Evolutionary conservation across 1,140 invertebrate genomes (phyloP).

Genomic region (Drosophila kikkawai): DNA sequence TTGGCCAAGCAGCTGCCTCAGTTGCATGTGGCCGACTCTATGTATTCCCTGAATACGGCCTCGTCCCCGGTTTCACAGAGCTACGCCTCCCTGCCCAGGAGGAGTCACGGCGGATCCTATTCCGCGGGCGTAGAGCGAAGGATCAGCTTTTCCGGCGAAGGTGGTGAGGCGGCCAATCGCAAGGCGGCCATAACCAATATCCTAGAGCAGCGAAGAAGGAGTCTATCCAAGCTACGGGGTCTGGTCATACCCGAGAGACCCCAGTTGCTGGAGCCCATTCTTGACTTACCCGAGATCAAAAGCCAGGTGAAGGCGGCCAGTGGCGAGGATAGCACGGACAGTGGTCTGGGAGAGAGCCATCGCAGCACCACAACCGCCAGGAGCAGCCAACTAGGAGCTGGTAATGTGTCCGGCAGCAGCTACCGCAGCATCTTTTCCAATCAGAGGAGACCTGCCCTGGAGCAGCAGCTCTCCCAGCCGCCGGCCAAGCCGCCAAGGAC

Average conservation of each 20-base stretch:
- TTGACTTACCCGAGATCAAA: constrained; percentile 93
- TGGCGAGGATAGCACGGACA: constrained; percentile 75
- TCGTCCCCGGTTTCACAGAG: constrained; percentile 38
- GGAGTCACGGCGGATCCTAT: constrained; percentile 67
- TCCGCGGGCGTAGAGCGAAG: constrained; percentile 85
- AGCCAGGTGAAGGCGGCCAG: constrained; percentile 86
- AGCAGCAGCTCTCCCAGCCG: constrained; percentile 67
- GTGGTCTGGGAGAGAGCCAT: constrained; percentile 64
- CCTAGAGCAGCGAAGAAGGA: constrained; percentile 91
- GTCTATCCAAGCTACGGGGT: constrained; percentile 93
- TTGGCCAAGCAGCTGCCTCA: constrained; percentile 74
- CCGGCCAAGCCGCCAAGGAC: constrained; percentile 84
- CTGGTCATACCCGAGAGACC: constrained; percentile 93
- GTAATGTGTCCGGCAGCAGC: constrained; percentile 6
- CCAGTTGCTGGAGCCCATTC: constrained; percentile 86
- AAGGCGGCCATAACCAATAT: constrained; percentile 83
- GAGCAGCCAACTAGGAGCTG: constrained; percentile 9
- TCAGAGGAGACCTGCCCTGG: constrained; percentile 55
- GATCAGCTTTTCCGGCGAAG: constrained; percentile 86
- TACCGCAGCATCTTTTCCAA: constrained; percentile 69
- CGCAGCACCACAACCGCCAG: constrained; percentile 19
- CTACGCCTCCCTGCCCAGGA: constrained; percentile 82
- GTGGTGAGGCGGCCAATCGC: constrained; percentile 71
- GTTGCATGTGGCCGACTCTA: constrained; percentile 73
- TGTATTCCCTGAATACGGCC: constrained; percentile 76